Percentiles rank a stretch among this genome's conserved stretches.
phyloP scores from a whole-genome alignment of 2,113 vertebrate genomes.

The Hylia prasina region DNA sequence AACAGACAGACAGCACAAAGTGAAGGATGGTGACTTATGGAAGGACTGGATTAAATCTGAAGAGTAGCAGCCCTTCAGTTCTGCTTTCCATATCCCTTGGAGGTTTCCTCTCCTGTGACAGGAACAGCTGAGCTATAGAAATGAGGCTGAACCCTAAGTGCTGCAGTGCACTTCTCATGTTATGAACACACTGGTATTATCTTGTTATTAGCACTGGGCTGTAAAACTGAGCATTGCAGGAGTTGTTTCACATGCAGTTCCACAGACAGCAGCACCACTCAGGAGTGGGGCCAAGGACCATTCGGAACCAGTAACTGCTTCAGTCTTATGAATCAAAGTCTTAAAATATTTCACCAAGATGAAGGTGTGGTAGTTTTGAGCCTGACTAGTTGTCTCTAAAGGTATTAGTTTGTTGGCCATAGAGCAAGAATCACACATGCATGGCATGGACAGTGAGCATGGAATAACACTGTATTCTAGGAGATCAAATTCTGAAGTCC shows the following conservation, averaged over 20 bases:
- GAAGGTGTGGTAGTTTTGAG: background rate
- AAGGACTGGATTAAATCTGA: background rate
- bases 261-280: background rate
- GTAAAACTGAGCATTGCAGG: background rate
- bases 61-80: background rate
- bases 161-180: background rate
- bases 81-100: background rate
- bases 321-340: background rate
- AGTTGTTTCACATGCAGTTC: background rate
- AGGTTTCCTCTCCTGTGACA: background rate
- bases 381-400: background rate
- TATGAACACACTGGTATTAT: background rate
- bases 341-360: background rate
- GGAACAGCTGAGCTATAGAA: background rate
- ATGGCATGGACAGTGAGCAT: background rate
- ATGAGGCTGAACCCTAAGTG: background rate
- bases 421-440: background rate
- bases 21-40: background rate
- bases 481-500: background rate
- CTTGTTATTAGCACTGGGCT: background rate
- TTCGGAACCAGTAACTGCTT: background rate
- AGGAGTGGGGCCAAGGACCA: background rate
- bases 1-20: background rate
- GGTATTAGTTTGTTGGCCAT: background rate
- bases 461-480: background rate